Evolutionary conservation across 2,888 invertebrate genomes (phyloP), one percentile per base, ranked within the genome.

Genomic region (Coleophora flavipennella): DNA sequence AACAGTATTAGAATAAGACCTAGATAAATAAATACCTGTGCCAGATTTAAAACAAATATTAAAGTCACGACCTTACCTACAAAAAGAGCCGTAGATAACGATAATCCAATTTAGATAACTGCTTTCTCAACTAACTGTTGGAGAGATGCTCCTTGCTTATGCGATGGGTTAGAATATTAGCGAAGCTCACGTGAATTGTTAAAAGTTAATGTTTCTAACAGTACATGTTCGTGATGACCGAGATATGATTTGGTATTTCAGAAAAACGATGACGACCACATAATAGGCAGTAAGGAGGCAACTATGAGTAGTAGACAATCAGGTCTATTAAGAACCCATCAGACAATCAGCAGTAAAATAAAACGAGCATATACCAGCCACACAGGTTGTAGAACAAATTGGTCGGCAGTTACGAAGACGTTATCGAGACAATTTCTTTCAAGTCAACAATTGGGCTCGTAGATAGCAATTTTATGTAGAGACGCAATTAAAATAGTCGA

Each of bases 161-260:
- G 49, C 49, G 48, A 46, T 53, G 53, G 44, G 51, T 53, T 49
- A 62, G 65, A 63, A 55, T 66, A 67, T 57, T 57, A 56, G 52
- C 62, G 62, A 55, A n/a, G 55, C 42, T 50, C 54, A 51, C 46
- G 49, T 45, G 57, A 62, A 64, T 64, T 59, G 55, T 65, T 63
- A 50, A 53, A 54, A 56, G 55, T 59, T 57, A 59, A 58, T 60
- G 47, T 49, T 49, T 50, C 57, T 73, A 75, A 74, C 74, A 69
- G 74, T 71, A 70, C 62, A 64, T 45, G 55, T 48, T 68, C 66
- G 66, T 67, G 72, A 70, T 63, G 66, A 49, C 61, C 66, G 59
- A 62, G 67, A 75, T 71, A 71, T 67, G 59, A 59, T 64, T 65
- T 61, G 53, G 52, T 54, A 59, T 64, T 67, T 62, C 59, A 57